Conservation (phyloP, 2,888 invertebrate species). For the Tachina lurida region DNA sequence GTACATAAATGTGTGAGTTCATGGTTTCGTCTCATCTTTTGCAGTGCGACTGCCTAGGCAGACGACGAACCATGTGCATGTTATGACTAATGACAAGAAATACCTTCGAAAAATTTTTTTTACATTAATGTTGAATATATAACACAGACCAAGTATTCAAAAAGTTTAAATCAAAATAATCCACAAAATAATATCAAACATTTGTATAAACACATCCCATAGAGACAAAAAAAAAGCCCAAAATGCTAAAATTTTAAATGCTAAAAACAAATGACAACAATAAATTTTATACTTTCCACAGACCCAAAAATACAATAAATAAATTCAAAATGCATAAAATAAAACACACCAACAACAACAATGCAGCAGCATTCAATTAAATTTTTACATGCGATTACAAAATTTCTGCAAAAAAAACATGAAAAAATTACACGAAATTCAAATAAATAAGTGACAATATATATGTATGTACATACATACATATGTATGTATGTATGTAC, state of each 20-base stretch:
- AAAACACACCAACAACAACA: slow-evolving; percentile 33
- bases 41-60: too few relatives aligned
- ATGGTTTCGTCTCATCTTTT: too few relatives aligned
- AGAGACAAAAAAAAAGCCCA: slow-evolving; percentile 46
- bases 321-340: slow-evolving; percentile 50
- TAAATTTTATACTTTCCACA: slow-evolving; percentile 72
- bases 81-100: slow-evolving; percentile 72
- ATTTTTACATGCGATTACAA: slow-evolving; percentile 63
- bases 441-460: slow-evolving; percentile 62
- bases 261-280: slow-evolving; percentile 73
- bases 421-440: slow-evolving; percentile 31
- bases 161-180: slow-evolving; percentile 53
- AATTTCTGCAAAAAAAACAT: slow-evolving; percentile 26
- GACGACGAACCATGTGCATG: slow-evolving; percentile 50
- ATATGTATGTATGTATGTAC: slow-evolving; percentile 10
- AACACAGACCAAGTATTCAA: slow-evolving; percentile 26
- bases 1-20: too few relatives aligned
- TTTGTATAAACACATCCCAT: not conserved
- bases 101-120: slow-evolving; percentile 59
- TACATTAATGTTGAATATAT: slow-evolving; percentile 9
- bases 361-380: slow-evolving; percentile 57
- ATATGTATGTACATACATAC: too few relatives aligned
- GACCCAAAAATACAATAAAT: slow-evolving; percentile 65
- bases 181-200: slow-evolving; percentile 49
- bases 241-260: slow-evolving; percentile 60